Base-by-base conservation (phyloP, 2,113 vertebrate species). In the Hucho hucho region DNA sequence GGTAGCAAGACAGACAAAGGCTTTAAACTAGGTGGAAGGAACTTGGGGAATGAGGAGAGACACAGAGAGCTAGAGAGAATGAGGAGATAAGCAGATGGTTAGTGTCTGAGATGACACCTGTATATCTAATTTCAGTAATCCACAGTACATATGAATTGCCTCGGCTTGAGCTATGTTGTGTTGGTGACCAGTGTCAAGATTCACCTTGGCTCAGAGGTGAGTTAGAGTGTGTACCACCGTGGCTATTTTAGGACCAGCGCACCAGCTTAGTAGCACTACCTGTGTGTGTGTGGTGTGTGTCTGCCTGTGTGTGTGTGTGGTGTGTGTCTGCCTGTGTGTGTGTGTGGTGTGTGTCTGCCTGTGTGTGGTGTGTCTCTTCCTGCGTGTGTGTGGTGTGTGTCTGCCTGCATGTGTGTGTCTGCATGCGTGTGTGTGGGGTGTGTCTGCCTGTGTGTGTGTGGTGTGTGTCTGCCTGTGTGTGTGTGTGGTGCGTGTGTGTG, bases 211-310 rank as follows among this genome's bases (percentile, higher is more conserved):
- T 83, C 77, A 81, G 72, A 84, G 81, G 63, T 74, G 68, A 16
- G 47, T 58, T 74, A 75, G 74, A 79, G 74, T 79, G 29, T 43
- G 29, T 67, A 78, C 75, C 70, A 74, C 69, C 0, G 43, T 66
- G 74, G 79, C 83, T 93, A 90, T 92, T 93, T 89, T 78, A 75
- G 86, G 79, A 78, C 76, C 72, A 28, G 63, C 65, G 46, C 76
- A 83, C 84, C 70, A 64, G 88, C 85, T 89, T 88, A 86, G 86
- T 69, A 65, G 67, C 66, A 73, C 25, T 65, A 29, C 63, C 24
- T 46, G 61, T 63, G 56, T 64, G 22, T 7, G 56, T 59, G 28
- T 24, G 64, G 63, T 72, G 32, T 78, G 78, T 75, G 72, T 70
- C 69, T 78, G 71, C 53, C 59, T 64, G 69, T 70, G 81, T 89